Evolutionary conservation across 2,888 invertebrate species (phyloP), one percentile per base, ranked within the genome.

Genomic region (Tetragnatha montana): DNA sequence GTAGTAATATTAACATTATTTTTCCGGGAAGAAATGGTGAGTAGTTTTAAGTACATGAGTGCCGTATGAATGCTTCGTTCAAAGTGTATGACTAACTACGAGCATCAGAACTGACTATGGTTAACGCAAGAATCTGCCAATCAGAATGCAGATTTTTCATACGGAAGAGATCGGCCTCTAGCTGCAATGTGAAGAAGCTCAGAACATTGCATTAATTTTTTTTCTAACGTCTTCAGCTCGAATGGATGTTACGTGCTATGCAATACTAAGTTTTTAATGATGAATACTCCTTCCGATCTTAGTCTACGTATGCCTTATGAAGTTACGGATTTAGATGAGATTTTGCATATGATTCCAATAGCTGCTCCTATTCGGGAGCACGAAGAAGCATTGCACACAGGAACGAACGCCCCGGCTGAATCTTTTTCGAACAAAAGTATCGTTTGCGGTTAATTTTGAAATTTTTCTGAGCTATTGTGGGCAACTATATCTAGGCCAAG

Each of bases 41-140:
- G 49, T 71, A 81, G 14, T 81, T 70, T 35, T 35, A 49, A 81
- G 6, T 68, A 80, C 21, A 17, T 83, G 21, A 14, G 83, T 84
- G 83, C 76, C 76, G 75, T 49, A 69, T 74, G 75, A 84, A 84
- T 84, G 83, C 83, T 68, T 84, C 83, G 69, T 73, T 73, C 73
- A n/a, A 60, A 82, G 50, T 51, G 22, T 76, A n/a, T 50, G 50
- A 50, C 81, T 82, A 82, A 22, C 81, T 82, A 82, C 73, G 81
- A 82, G 81, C 81, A 82, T 82, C 70, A 50, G 21, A 73, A 82
- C 51, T 47, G 35, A 22, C 19, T 21, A 71, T 82, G 73, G 73
- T 51, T 74, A 51, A 73, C 12, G 73, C 17, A 19, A 14, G 14
- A 73, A 21, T n/a, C 73, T 73, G 81, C 22, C 73, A 50, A 73